A percentile compares a stretch with the other conserved stretches of the same genome.
Conservation (phyloP, 2,113 vertebrate species). For the Desmodus rotundus region DNA sequence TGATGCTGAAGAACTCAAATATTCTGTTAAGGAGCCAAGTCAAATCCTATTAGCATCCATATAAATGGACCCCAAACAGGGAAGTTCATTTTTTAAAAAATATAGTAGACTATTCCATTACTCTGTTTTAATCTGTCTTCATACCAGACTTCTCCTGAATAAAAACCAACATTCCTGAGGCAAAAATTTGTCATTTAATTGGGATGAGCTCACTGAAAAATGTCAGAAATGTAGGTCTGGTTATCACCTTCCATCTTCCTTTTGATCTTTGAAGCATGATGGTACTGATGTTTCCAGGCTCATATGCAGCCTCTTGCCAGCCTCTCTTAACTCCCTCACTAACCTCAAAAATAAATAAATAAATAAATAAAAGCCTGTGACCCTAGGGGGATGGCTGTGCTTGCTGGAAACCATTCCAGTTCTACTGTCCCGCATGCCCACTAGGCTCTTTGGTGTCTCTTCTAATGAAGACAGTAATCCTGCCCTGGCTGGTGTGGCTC, state of each 20-base stretch:
- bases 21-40: not conserved
- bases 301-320: not conserved
- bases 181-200: not conserved
- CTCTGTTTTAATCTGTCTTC: not conserved
- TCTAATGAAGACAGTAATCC: not conserved
- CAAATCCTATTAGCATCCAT: not conserved
- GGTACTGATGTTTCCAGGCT: not conserved
- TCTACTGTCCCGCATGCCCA: not conserved
- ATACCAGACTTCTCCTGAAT: not conserved
- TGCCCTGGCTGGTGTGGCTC: too few species aligned
- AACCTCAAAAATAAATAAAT: not conserved
- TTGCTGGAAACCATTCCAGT: not conserved
- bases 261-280: not conserved
- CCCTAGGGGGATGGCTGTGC: not conserved
- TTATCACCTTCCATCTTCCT: not conserved
- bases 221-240: not conserved
- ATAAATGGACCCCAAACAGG: not conserved
- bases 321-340: not conserved
- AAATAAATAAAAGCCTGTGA: not conserved
- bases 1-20: not conserved
- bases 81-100: not conserved
- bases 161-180: not conserved
- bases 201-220: slow-evolving; percentile 2
- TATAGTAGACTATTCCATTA: not conserved
- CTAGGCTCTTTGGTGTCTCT: not conserved